These are phyloP conservation scores for Drosophila ironensis DNA, from an alignment of 1,140 invertebrate species.

Conservation along the genomic window DNA sequence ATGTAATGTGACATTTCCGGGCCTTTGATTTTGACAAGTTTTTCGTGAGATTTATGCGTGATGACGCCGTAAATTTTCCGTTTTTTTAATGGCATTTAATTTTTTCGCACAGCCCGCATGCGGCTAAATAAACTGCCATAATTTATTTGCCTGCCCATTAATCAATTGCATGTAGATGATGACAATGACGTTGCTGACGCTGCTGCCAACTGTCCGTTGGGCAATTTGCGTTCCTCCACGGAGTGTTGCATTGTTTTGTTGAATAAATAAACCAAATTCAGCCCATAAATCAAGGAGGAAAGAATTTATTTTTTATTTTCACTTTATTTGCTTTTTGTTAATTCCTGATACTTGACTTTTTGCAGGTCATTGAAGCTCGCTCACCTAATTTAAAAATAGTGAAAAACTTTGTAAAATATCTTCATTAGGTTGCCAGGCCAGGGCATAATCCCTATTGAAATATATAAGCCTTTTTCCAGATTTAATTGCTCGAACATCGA, in stretches of 20 bases:
- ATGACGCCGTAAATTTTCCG: constrained; percentile 31
- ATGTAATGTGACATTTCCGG: constrained; percentile 62
- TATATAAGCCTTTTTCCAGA: background rate
- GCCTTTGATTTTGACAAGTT: constrained; percentile 61
- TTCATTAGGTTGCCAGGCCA: background rate
- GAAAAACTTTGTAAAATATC: background rate
- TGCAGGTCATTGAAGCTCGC: background rate
- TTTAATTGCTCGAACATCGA: constrained; percentile 1
- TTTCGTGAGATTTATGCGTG: constrained; percentile 51
- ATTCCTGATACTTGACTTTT: background rate
- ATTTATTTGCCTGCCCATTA: constrained; percentile 58
- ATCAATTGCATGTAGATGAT: constrained; percentile 59
- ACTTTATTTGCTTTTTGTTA: background rate
- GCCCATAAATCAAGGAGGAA: constrained; percentile 23
- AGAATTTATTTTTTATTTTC: no score
- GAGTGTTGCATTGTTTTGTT: constrained; percentile 12
- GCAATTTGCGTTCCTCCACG: constrained; percentile 19
- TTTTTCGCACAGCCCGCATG: constrained; percentile 14
- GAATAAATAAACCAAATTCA: constrained; percentile 23
- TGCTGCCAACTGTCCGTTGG: constrained; percentile 3
- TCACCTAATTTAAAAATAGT: constrained; percentile 16
- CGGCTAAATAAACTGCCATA: constrained; percentile 63
- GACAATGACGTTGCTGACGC: constrained; percentile 33
- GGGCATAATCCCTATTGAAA: constrained; percentile 8
- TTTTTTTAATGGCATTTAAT: constrained; percentile 1